Evolutionary conservation across 2,888 invertebrate species (phyloP), one percentile per base, ranked within the genome.

Genomic region (Hemithea aestivaria): DNA sequence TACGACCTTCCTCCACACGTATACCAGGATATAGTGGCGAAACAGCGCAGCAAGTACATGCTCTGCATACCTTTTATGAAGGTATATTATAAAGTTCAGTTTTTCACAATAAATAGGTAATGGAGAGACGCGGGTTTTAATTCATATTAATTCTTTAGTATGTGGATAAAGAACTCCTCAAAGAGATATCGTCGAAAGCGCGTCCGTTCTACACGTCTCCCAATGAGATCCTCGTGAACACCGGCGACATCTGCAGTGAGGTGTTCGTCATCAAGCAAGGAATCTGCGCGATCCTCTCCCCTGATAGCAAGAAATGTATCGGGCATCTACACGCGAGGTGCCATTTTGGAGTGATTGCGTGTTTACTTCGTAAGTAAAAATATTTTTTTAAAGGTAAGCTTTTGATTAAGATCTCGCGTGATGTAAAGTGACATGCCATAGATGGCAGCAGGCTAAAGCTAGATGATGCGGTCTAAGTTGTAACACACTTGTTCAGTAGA

Each of bases 231-330:
- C 50, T 83, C 1, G 34, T 81, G 24, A 76, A 78, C 43, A 82
- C 83, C 0, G 83, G 83, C 0, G 83, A 83, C 36, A 68, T 82
- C 6, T 66, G 62, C 38, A 80, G 78, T 35, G 83, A 83, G 51
- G 74, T 83, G 31, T 82, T 73, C 30, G 62, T 83, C 25, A 72
- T 83, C 26, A 79, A 73, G 33, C 67, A 66, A 20, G 83, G 83
- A 0, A 73, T 73, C 7, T 82, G 80, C 44, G 81, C 82, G 73
- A 83, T 82, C 20, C n/a, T 41, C 10, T 34, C 64, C 32, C 82
- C 82, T 0, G 60, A 58, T 1, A 68, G 68, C 0, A 60, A 62
- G 16, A 30, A 51, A 2, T 54, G 62, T 0, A 54, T 77, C 1
- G 57, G 54, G 1, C 51, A 56, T 2, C 40, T 81, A 6, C 45